Percentiles rank a stretch among this genome's conserved stretches.
These are phyloP conservation scores for Sciurus carolinensis DNA, from an alignment of 2,797 vertebrate species.

Conservation along the genomic window DNA sequence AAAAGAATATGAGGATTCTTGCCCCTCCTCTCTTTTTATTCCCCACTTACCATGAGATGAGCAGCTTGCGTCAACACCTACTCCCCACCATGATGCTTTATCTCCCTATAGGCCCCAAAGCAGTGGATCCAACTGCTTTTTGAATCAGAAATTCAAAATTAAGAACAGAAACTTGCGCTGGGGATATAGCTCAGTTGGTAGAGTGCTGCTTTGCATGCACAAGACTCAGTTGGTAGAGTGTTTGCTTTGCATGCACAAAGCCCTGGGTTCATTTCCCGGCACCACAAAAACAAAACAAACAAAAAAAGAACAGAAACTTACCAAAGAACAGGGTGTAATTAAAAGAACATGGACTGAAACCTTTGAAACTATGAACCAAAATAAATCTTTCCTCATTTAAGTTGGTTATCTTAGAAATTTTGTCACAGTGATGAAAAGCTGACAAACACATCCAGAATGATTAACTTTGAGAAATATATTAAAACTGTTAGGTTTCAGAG, in stretches of 20 bases:
- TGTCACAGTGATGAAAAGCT: neutral
- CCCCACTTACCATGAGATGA: neutral
- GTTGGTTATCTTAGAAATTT: neutral
- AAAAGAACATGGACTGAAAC: neutral
- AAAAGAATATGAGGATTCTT: too few relatives aligned
- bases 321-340: too few relatives aligned
- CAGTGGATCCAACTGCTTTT: too few relatives aligned
- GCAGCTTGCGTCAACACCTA: neutral
- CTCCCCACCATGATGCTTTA: neutral
- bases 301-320: too few relatives aligned
- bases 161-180: too few relatives aligned
- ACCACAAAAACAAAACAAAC: too few relatives aligned
- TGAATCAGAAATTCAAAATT: too few relatives aligned
- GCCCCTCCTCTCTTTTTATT: neutral
- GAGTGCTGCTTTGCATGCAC: too few relatives aligned
- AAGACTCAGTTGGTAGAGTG: too few relatives aligned
- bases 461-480: neutral
- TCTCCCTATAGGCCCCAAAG: neutral
- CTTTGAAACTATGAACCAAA: neutral
- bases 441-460: neutral
- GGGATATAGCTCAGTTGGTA: too few relatives aligned
- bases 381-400: neutral
- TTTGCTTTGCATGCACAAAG: too few relatives aligned
- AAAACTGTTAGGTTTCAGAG: conserved; percentile 6
- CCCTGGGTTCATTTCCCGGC: too few relatives aligned